Evolutionary conservation across 2,888 invertebrate species (phyloP).

Genomic region (Drosophila testacea): DNA sequence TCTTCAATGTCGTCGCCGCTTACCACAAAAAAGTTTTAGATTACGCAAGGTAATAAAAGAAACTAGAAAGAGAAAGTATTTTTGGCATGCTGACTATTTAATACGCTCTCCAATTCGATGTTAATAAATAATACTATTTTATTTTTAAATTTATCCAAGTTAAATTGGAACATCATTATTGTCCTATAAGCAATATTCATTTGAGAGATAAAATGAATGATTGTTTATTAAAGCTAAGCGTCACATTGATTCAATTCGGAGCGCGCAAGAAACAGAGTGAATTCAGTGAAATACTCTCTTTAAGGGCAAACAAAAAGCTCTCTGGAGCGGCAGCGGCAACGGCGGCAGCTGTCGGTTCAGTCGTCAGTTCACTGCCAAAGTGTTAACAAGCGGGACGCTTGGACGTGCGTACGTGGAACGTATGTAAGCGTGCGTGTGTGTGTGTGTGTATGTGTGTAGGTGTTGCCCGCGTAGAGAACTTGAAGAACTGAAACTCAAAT

Average conservation of each 20-base stretch:
- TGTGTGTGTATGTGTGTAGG: constrained; percentile 21
- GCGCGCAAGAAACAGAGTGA: not conserved
- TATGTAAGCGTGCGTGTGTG: constrained; percentile 7
- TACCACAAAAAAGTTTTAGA: constrained; percentile 26
- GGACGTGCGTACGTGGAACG: constrained; percentile 19
- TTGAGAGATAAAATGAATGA: not conserved
- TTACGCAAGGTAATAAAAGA: constrained; percentile 39
- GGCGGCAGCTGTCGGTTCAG: constrained; percentile 44
- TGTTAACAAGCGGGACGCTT: constrained; percentile 55
- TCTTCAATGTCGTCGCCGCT: constrained; percentile 15
- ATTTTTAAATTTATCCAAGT: not conserved
- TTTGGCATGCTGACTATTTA: not conserved
- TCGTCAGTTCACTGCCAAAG: constrained; percentile 78
- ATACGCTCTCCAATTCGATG: constrained; percentile 15
- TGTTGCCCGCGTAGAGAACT: constrained; percentile 43
- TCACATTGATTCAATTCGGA: not conserved
- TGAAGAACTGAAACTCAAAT: constrained; percentile 29
- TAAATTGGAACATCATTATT: not conserved
- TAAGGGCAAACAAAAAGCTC: constrained; percentile 58
- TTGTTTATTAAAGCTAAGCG: not conserved
- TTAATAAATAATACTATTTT: not conserved
- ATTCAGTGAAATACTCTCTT: not conserved
- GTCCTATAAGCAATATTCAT: not conserved
- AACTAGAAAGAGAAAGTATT: constrained; percentile 29
- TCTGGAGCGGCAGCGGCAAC: constrained; percentile 55